Evolutionary conservation across 2,113 vertebrate genomes (phyloP).

Genomic region (Noctilio leporinus): DNA sequence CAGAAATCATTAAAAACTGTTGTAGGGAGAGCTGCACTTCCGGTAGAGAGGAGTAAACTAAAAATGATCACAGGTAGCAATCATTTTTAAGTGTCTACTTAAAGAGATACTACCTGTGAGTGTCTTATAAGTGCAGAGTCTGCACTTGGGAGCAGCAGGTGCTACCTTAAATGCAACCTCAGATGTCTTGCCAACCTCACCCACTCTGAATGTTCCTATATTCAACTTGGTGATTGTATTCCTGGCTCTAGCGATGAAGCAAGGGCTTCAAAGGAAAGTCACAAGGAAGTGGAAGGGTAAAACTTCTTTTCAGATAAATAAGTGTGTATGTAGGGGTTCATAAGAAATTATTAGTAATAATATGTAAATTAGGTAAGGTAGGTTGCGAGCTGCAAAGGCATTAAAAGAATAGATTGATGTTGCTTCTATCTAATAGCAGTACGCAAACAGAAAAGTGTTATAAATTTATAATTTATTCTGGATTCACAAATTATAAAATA

Average conservation of each 20-base stretch:
- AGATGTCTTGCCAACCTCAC: rapidly evolving
- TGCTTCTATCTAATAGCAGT: neutral
- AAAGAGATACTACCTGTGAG: rapidly evolving
- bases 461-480: neutral
- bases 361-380: neutral
- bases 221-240: neutral
- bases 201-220: neutral
- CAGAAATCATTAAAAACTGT: neutral
- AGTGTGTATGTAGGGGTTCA: neutral
- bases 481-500: neutral
- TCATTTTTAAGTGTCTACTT: neutral
- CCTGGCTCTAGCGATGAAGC: neutral
- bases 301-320: neutral
- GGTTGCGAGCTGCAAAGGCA: neutral
- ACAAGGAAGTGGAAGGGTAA: neutral
- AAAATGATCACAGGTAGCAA: neutral
- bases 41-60: neutral
- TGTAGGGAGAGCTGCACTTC: neutral
- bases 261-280: neutral
- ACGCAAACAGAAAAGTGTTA: neutral
- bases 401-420: neutral
- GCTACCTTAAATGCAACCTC: neutral
- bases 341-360: neutral
- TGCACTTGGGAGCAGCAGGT: neutral
- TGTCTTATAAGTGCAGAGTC: neutral